Evolutionary conservation across 2,113 vertebrate genomes (phyloP).

Genomic region (Bucco capensis): DNA sequence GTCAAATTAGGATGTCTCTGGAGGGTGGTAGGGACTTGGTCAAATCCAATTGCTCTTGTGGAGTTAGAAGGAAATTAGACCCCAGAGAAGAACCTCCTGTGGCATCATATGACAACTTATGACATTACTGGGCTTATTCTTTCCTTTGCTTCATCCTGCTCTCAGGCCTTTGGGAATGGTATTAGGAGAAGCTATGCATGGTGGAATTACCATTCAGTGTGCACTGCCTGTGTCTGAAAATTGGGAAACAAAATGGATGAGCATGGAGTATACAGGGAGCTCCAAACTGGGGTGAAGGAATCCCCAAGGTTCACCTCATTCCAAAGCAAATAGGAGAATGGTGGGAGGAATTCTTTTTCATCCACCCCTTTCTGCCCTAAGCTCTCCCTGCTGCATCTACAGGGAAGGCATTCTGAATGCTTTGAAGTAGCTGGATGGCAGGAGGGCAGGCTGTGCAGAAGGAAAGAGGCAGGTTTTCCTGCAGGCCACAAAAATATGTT

Average conservation of each 20-base stretch:
- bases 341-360: neutral
- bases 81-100: neutral
- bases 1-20: neutral
- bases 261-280: fast-evolving
- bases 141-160: neutral
- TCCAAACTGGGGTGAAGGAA: neutral
- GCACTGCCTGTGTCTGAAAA: neutral
- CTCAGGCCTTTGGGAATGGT: neutral
- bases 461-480: neutral
- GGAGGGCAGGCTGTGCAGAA: neutral
- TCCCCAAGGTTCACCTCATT: neutral
- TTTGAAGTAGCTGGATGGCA: neutral
- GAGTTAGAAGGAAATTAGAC: neutral
- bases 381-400: neutral
- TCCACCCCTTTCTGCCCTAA: neutral
- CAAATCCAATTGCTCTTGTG: neutral
- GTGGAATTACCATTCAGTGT: neutral
- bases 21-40: neutral
- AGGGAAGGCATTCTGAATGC: neutral
- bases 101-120: neutral
- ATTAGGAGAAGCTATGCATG: neutral
- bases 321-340: neutral
- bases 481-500: neutral
- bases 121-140: neutral
- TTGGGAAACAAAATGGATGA: neutral